Evolutionary conservation across 2,888 invertebrate genomes (phyloP).

Genomic region (Myopa testacea): DNA sequence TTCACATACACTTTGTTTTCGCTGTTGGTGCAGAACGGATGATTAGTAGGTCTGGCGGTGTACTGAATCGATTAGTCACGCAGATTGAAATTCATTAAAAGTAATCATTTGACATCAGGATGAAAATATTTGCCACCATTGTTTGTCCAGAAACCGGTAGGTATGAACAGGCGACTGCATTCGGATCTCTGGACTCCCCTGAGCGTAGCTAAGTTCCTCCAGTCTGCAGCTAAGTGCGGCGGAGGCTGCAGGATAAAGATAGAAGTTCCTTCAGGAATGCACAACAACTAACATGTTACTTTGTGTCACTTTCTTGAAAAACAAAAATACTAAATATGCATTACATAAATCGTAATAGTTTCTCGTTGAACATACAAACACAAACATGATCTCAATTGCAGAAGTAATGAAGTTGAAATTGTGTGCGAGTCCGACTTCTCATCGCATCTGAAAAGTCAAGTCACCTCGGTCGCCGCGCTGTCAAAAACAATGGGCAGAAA

Average conservation of each 20-base stretch:
- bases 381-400: background rate
- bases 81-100: conserved; percentile 68
- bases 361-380: too few relatives aligned
- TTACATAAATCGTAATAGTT: too few relatives aligned
- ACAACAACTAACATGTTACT: too few relatives aligned
- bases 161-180: conserved; percentile 22
- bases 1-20: background rate
- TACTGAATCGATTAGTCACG: conserved; percentile 66
- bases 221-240: conserved; percentile 26
- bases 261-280: too few relatives aligned
- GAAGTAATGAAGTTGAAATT: background rate
- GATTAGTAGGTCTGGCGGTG: conserved; percentile 48
- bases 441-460: conserved; percentile 15
- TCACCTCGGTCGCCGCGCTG: background rate
- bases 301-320: too few relatives aligned
- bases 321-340: too few relatives aligned
- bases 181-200: conserved; percentile 55
- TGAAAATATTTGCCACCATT: conserved; percentile 64
- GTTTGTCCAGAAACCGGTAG: conserved; percentile 22
- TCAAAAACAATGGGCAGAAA: conserved; percentile 13
- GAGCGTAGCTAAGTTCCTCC: conserved; percentile 58
- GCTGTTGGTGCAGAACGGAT: conserved; percentile 25
- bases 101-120: conserved; percentile 69
- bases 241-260: background rate
- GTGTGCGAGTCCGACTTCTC: too few relatives aligned